A percentile compares a stretch with the other conserved stretches of the same genome.
These are phyloP conservation scores for Eupelmus urozonus DNA, from an alignment of 2,888 invertebrate species.

Conservation along the genomic window DNA sequence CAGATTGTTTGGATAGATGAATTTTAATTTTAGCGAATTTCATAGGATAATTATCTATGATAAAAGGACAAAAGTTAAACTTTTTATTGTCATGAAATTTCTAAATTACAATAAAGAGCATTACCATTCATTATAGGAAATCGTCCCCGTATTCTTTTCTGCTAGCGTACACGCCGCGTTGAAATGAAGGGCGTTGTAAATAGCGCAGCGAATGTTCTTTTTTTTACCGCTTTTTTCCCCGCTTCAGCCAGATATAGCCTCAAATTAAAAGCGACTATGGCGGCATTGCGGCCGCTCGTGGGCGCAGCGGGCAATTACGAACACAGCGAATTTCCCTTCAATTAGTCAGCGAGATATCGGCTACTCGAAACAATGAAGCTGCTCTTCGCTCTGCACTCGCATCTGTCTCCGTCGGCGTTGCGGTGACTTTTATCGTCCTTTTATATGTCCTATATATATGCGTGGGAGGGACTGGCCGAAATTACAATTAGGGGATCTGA, in stretches of 20 bases:
- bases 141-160: no score
- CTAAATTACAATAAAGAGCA: no score
- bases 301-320: conserved; percentile 66
- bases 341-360: conserved; percentile 70
- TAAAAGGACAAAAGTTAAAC: no score
- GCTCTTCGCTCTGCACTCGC: conserved; percentile 47
- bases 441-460: conserved; percentile 11
- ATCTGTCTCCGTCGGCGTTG: conserved; percentile 31
- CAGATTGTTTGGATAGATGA: no score
- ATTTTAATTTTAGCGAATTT: no score
- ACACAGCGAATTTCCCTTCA: conserved; percentile 69
- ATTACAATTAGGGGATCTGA: conserved; percentile 44
- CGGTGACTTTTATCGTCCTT: conserved; percentile 33
- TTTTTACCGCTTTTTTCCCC: conserved; percentile 3
- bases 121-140: no score
- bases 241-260: conserved; percentile 35
- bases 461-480: neutral
- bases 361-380: conserved; percentile 62
- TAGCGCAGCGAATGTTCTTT: neutral
- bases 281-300: neutral
- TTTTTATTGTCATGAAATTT: no score
- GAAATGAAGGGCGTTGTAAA: no score
- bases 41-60: no score
- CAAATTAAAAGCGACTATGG: conserved; percentile 68
- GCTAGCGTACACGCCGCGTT: no score